These are phyloP conservation scores for Synanthedon vespiformis DNA, from an alignment of 2,888 invertebrate species.

Conservation along the genomic window DNA sequence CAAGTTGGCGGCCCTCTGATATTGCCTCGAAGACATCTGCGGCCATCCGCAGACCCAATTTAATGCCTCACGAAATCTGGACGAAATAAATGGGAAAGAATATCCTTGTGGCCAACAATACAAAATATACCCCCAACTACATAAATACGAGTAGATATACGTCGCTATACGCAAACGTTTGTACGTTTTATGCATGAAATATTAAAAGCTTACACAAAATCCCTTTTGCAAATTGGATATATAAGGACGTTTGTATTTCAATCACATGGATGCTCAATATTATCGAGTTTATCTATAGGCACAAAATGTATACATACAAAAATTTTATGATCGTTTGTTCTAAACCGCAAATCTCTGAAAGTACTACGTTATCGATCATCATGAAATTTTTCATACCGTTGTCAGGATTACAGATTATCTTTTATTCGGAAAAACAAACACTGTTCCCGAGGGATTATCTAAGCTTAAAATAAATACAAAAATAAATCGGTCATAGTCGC, in stretches of 20 bases:
- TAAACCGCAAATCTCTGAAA: no score
- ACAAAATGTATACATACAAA: no score
- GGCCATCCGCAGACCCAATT: conserved; percentile 52
- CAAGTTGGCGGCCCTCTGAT: conserved; percentile 15
- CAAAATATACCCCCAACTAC: conserved; percentile 9
- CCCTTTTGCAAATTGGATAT: not conserved
- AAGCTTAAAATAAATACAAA: no score
- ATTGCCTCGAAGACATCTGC: conserved; percentile 50
- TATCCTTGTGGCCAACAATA: conserved; percentile 13
- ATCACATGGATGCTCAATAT: no score
- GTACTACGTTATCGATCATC: no score
- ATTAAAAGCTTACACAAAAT: conserved; percentile 4
- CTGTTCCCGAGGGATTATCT: no score
- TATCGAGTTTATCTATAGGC: no score
- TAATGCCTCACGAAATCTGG: conserved; percentile 53
- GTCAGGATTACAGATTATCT: no score
- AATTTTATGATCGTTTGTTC: no score
- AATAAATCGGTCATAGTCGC: no score
- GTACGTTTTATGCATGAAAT: conserved; percentile 8
- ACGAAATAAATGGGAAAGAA: conserved; percentile 46
- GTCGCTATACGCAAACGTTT: conserved; percentile 3
- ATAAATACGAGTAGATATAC: conserved; percentile 6
- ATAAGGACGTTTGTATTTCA: not conserved
- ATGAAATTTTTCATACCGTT: no score
- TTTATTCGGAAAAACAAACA: no score